phyloP scores from a whole-genome alignment of 2,888 invertebrate genomes.

The Andrena hattorfiana region DNA sequence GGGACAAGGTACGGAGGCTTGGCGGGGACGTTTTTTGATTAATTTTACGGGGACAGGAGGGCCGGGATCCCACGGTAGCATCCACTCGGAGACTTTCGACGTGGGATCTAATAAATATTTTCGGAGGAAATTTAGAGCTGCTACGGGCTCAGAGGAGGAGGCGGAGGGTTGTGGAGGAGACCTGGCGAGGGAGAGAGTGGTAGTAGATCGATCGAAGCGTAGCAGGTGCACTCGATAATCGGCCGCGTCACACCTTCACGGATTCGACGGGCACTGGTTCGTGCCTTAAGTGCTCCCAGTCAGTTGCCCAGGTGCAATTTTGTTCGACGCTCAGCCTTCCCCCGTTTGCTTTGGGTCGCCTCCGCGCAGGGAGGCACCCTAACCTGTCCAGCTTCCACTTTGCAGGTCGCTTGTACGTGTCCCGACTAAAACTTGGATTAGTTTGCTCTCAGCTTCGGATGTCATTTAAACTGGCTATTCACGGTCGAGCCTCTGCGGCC shows the following conservation, averaged over 20 bases:
- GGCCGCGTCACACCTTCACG: constrained; percentile 64
- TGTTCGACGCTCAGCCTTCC: constrained; percentile 47
- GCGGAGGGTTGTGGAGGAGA: background rate
- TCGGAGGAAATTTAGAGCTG: constrained; percentile 54
- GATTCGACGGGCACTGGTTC: constrained; percentile 51
- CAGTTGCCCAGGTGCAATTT: constrained; percentile 75
- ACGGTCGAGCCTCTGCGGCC: background rate
- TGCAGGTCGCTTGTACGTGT: constrained; percentile 54
- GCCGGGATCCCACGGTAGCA: constrained; percentile 28
- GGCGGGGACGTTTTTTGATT: constrained; percentile 53
- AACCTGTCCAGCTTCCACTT: constrained; percentile 65
- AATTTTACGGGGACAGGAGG: constrained; percentile 57
- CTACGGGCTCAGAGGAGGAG: constrained; percentile 14
- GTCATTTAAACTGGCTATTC: constrained; percentile 62
- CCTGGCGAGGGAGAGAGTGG: background rate
- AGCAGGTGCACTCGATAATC: constrained; percentile 72
- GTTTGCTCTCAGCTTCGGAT: constrained; percentile 73
- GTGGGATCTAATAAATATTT: constrained; percentile 65
- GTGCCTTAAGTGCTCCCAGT: constrained; percentile 63
- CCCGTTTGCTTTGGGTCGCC: constrained; percentile 42
- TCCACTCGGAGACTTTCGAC: constrained; percentile 41
- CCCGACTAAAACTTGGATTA: constrained; percentile 77
- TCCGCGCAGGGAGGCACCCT: constrained; percentile 22
- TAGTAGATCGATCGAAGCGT: constrained; percentile 60
- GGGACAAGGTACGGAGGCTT: constrained; percentile 5